Conservation (phyloP, 2,113 vertebrate species). For the Antechinus flavipes region DNA sequence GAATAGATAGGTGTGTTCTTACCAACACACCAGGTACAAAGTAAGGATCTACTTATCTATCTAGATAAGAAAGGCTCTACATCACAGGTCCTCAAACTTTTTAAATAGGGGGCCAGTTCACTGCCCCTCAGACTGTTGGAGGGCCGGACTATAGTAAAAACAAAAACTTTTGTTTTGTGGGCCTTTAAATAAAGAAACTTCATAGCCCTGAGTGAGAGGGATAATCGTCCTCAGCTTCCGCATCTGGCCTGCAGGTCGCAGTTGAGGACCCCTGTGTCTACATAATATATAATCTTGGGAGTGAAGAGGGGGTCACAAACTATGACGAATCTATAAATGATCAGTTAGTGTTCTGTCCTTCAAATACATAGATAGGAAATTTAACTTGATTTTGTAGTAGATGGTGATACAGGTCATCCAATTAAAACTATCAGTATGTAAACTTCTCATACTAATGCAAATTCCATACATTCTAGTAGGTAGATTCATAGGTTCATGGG, state of each 20-base stretch:
- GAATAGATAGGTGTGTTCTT: background rate
- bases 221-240: no score
- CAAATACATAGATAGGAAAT: background rate
- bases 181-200: no score
- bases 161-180: no score
- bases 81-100: no score
- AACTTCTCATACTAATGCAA: background rate
- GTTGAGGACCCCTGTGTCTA: background rate
- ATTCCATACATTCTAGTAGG: background rate
- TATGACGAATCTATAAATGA: background rate
- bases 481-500: background rate
- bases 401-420: background rate
- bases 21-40: background rate
- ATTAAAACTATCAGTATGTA: background rate
- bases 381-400: background rate
- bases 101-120: no score
- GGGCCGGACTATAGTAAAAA: no score
- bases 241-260: no score
- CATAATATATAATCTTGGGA: background rate
- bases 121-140: no score
- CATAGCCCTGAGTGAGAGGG: no score
- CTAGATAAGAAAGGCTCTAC: background rate
- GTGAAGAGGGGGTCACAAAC: background rate
- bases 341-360: background rate
- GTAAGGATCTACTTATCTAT: background rate